Percentiles rank a stretch among this genome's conserved stretches.
Evolutionary conservation across 2,113 vertebrate genomes (phyloP).

Genomic region (Elephas maximus): DNA sequence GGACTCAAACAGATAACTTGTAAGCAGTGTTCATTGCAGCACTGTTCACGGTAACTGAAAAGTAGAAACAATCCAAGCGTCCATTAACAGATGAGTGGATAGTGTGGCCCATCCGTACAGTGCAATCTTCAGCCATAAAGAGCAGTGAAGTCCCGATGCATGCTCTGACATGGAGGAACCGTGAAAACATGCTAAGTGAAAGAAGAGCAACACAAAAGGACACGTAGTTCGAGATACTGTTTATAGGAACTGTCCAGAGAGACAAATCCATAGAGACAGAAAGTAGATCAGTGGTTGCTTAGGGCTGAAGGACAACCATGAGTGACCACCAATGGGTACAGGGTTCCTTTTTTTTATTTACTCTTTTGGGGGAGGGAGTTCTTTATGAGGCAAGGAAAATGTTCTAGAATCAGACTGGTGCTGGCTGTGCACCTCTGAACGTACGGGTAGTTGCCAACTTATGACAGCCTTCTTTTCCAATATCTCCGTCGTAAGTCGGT

Average conservation of each 20-base stretch:
- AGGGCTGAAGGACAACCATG: too few relatives aligned
- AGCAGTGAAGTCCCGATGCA: neutral
- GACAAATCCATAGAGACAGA: neutral
- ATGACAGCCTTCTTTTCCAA: too few relatives aligned
- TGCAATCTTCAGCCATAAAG: too few relatives aligned
- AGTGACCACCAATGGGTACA: too few relatives aligned
- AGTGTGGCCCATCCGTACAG: neutral
- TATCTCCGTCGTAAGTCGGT: too few relatives aligned
- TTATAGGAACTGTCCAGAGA: neutral
- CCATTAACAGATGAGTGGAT: accelerated
- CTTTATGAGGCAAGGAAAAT: neutral
- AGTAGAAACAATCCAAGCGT: too few relatives aligned
- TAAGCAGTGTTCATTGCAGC: neutral
- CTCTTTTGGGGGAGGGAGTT: neutral
- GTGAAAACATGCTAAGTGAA: neutral
- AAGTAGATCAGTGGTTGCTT: neutral
- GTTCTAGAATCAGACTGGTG: neutral
- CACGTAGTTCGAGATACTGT: accelerated
- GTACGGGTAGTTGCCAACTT: neutral
- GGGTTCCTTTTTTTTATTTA: neutral
- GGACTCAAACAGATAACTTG: neutral
- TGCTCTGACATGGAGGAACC: accelerated
- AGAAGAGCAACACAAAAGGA: neutral
- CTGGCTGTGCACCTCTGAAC: neutral
- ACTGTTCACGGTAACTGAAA: neutral